Evolutionary conservation across 2,113 vertebrate species (phyloP).

Genomic region (Merops nubicus): DNA sequence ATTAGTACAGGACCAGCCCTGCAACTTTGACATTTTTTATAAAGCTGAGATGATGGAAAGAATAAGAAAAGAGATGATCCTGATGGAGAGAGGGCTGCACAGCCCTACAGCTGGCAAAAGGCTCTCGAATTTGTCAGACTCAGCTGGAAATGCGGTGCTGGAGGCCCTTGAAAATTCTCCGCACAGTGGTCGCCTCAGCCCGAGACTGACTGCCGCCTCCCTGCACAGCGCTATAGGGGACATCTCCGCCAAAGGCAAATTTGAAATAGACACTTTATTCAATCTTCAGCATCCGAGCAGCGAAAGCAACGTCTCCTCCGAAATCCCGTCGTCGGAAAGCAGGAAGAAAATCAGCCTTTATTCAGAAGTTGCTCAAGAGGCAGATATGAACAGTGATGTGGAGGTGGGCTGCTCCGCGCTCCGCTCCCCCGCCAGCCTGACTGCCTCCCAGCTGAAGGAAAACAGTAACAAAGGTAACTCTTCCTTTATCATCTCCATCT

Average conservation of each 20-base stretch:
- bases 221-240: constrained; percentile 91
- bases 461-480: constrained; percentile 93
- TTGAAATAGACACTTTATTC: constrained; percentile 98
- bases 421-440: constrained; percentile 86
- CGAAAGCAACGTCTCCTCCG: constrained; percentile 86
- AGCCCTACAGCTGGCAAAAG: constrained; percentile 95
- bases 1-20: constrained; percentile 85
- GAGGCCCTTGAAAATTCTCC: constrained; percentile 99
- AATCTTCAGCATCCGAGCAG: constrained; percentile 86
- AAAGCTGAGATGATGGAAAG: constrained; percentile 99
- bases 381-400: constrained; percentile 98
- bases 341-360: constrained; percentile 94
- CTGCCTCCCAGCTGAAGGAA: constrained; percentile 92
- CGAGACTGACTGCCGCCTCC: constrained; percentile 93
- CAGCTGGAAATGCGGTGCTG: constrained; percentile 92
- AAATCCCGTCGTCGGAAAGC: constrained; percentile 90
- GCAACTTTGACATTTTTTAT: constrained; percentile 86
- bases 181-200: constrained; percentile 95
- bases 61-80: constrained; percentile 99
- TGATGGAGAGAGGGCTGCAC: constrained; percentile 99
- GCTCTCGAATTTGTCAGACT: constrained; percentile 89
- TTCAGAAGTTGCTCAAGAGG: constrained; percentile 92
- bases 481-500: constrained; percentile 11
- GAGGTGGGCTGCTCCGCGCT: constrained; percentile 96
- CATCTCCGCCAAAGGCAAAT: constrained; percentile 94